These are phyloP conservation scores for Scaptomyza cyrtandrae DNA, from an alignment of 2,888 invertebrate species.

Conservation along the genomic window DNA sequence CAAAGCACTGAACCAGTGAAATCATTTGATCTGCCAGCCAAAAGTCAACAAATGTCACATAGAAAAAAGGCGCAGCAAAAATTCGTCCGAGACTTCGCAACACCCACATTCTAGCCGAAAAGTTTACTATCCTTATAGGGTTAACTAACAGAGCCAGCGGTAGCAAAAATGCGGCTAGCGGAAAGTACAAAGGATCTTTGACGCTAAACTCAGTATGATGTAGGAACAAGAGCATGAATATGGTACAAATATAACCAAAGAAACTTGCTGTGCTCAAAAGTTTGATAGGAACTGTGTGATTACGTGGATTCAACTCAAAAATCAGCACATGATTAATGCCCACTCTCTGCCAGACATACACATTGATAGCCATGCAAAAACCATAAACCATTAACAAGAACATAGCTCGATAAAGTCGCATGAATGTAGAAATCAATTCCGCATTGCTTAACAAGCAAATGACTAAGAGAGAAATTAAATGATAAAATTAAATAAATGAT, in stretches of 20 bases:
- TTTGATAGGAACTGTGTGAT: conserved; percentile 94
- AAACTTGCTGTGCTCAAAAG: conserved; percentile 95
- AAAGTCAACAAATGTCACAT: conserved; percentile 97
- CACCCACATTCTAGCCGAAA: conserved; percentile 96
- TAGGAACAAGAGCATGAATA: conserved; percentile 88
- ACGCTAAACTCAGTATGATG: conserved; percentile 88
- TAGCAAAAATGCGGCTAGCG: conserved; percentile 90
- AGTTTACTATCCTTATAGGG: conserved; percentile 93
- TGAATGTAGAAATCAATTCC: conserved; percentile 86
- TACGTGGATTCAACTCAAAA: conserved; percentile 96
- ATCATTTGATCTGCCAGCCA: conserved; percentile 98
- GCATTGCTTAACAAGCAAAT: background rate
- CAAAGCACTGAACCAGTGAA: conserved; percentile 92
- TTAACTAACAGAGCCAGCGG: conserved; percentile 93
- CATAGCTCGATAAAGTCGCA: conserved; percentile 95
- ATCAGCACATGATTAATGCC: conserved; percentile 98
- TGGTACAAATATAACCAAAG: conserved; percentile 95
- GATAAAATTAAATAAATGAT: too few relatives aligned
- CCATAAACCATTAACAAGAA: conserved; percentile 94
- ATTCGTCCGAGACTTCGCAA: conserved; percentile 90
- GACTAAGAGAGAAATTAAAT: conserved; percentile 5
- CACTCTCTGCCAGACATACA: conserved; percentile 96
- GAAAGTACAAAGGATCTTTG: conserved; percentile 94
- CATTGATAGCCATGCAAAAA: conserved; percentile 96
- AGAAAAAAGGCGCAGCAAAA: conserved; percentile 93